Evolutionary conservation across 2,888 invertebrate species (phyloP).

Genomic region (Dynastes maya): DNA sequence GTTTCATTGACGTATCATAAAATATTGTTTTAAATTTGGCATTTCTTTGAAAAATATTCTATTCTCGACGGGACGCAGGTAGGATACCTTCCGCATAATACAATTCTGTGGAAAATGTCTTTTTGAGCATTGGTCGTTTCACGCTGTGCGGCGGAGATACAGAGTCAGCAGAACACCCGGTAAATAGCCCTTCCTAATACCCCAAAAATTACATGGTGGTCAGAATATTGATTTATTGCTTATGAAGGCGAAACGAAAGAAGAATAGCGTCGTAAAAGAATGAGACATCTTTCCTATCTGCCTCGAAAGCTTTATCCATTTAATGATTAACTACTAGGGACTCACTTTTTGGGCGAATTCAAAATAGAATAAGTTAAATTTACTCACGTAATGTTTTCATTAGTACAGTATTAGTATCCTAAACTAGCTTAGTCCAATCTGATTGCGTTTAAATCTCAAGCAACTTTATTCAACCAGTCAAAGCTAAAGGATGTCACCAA

Average conservation of each 20-base stretch:
- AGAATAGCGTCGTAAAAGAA: not conserved
- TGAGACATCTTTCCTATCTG: not conserved
- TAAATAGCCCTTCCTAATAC: constrained; percentile 48
- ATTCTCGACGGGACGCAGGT: constrained; percentile 36
- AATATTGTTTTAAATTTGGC: constrained; percentile 48
- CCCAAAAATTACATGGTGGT: constrained; percentile 47
- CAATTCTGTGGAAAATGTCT: constrained; percentile 36
- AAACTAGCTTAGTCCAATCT: too few species aligned
- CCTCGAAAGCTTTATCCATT: not conserved
- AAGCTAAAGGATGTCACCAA: too few species aligned
- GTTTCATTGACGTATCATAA: constrained; percentile 46
- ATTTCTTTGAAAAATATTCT: constrained; percentile 37
- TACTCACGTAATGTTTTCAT: not conserved
- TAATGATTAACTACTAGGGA: not conserved
- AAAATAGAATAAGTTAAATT: not conserved
- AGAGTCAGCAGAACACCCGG: constrained; percentile 41
- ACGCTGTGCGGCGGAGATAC: constrained; percentile 44
- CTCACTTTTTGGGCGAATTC: not conserved
- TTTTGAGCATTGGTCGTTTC: constrained; percentile 30
- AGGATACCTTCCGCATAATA: constrained; percentile 24
- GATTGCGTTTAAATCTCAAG: too few species aligned
- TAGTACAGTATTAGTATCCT: not conserved
- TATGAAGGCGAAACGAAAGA: constrained; percentile 30
- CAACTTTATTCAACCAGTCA: too few species aligned
- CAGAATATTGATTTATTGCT: constrained; percentile 49